A percentile compares a stretch with the other conserved stretches of the same genome.
These are phyloP conservation scores for Atlantisia rogersi DNA, from an alignment of 2,113 vertebrate species.

Conservation along the genomic window DNA sequence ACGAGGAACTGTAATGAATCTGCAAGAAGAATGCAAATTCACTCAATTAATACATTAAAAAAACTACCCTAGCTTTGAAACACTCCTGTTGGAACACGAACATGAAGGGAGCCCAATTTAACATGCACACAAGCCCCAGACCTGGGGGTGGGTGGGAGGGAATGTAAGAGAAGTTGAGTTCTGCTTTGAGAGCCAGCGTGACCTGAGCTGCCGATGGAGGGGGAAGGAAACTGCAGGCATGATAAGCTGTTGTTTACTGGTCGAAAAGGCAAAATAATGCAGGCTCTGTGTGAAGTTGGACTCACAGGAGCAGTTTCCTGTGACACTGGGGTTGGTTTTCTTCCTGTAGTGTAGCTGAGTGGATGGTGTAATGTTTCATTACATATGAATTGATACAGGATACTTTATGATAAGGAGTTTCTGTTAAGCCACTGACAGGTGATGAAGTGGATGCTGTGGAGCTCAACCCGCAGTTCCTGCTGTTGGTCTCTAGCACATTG, in stretches of 20 bases:
- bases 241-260: not conserved
- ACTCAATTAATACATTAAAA: not conserved
- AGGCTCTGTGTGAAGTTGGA: not conserved
- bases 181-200: not conserved
- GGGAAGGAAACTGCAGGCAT: not conserved
- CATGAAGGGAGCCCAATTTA: conserved; percentile 27
- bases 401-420: not conserved
- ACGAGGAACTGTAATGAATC: not conserved
- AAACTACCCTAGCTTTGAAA: not conserved
- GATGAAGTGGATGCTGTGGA: not conserved
- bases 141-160: not conserved
- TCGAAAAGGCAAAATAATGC: not conserved
- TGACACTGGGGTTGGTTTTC: not conserved
- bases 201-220: not conserved
- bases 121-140: conserved; percentile 37
- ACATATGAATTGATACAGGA: not conserved
- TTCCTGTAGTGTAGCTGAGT: not conserved
- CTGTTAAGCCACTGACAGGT: not conserved
- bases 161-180: not conserved
- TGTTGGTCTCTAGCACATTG: rapidly evolving
- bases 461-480: not conserved
- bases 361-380: not conserved
- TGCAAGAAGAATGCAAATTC: not conserved
- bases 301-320: not conserved
- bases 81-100: not conserved